These are phyloP conservation scores for Xenops minutus DNA, from an alignment of 2,797 vertebrate species.

Conservation along the genomic window DNA sequence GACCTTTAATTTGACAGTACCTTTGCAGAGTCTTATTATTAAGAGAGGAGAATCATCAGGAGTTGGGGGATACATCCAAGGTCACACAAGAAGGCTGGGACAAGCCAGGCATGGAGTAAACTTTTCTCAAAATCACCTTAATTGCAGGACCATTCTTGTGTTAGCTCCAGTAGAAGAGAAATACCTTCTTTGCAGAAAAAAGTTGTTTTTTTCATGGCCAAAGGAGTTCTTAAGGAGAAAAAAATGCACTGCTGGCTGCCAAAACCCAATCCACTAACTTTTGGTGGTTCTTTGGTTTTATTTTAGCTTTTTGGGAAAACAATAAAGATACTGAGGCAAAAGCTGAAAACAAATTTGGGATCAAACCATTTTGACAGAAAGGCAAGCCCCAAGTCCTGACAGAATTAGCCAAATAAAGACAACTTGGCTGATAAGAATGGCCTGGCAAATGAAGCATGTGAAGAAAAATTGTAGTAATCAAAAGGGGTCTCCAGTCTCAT, in stretches of 20 bases:
- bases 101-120: not conserved
- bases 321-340: not conserved
- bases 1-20: not conserved
- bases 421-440: not conserved
- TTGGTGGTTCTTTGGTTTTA: not conserved
- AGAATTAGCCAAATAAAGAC: not conserved
- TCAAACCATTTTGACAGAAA: not conserved
- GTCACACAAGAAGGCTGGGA: not conserved
- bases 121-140: not conserved
- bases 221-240: not conserved
- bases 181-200: not conserved
- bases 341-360: not conserved
- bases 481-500: not conserved
- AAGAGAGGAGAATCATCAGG: not conserved
- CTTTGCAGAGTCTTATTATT: not conserved
- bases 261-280: not conserved
- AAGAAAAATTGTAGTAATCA: constrained; percentile 1
- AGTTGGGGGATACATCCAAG: not conserved
- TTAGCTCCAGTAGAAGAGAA: not conserved
- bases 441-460: not conserved
- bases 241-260: not conserved
- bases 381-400: not conserved
- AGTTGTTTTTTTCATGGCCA: not conserved
- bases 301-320: not conserved
- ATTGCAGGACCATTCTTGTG: not conserved